These are phyloP conservation scores for Reinhardtius hippoglossoides DNA, from an alignment of 2,113 vertebrate genomes.

Conservation along the genomic window DNA sequence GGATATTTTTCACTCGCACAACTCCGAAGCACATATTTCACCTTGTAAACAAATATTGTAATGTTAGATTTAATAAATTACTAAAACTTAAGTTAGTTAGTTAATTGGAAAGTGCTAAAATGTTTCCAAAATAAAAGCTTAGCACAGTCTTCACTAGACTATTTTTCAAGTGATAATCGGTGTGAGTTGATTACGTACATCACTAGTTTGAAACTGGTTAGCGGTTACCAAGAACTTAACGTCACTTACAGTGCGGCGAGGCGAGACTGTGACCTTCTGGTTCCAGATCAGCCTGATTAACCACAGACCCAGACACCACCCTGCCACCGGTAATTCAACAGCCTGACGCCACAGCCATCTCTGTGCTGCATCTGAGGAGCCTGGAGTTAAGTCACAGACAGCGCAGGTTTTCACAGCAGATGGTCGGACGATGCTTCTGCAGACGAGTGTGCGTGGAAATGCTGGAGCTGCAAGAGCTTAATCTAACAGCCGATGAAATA, in stretches of 20 bases:
- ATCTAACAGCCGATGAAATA: background rate
- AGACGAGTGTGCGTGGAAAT: background rate
- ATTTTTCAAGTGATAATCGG: too few species aligned
- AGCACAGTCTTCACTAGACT: background rate
- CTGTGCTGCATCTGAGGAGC: constrained; percentile 31
- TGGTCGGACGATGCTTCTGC: constrained; percentile 25
- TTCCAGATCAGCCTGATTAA: background rate
- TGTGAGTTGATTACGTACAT: background rate
- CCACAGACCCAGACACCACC: constrained; percentile 11
- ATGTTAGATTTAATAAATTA: too few species aligned
- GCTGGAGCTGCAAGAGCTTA: background rate
- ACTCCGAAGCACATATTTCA: too few species aligned
- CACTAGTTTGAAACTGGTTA: background rate
- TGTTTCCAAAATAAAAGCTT: background rate
- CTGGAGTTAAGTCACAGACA: constrained; percentile 25
- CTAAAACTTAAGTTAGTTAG: too few species aligned
- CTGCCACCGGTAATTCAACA: constrained; percentile 37
- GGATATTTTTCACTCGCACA: too few species aligned
- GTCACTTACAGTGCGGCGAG: too few species aligned
- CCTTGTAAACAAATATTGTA: too few species aligned
- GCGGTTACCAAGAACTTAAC: too few species aligned
- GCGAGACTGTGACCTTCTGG: constrained; percentile 7
- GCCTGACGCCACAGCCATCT: constrained; percentile 12
- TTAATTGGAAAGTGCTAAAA: too few species aligned
- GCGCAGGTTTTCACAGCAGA: constrained; percentile 37